Conservation (phyloP, 2,888 invertebrate species). For the Ephialtes manifestator region DNA sequence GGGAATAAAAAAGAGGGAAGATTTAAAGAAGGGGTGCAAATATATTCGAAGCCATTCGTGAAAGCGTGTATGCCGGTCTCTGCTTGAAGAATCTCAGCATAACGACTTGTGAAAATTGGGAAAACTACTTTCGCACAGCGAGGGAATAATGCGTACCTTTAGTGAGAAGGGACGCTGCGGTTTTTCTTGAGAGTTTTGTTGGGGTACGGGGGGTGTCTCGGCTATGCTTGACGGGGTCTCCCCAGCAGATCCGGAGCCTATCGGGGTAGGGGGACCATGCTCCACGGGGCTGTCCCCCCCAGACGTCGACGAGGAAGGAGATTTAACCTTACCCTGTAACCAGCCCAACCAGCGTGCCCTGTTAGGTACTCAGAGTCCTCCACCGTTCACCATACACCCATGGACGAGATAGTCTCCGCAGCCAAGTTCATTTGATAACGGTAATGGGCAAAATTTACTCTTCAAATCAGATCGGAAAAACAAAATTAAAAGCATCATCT, state of each 20-base stretch:
- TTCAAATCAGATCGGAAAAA: conserved; percentile 11
- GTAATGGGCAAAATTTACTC: conserved; percentile 16
- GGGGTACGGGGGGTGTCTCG: conserved; percentile 80
- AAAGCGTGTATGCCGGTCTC: conserved; percentile 57
- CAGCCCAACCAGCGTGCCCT: conserved; percentile 85
- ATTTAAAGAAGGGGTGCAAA: conserved; percentile 37
- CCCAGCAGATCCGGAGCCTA: conserved; percentile 83
- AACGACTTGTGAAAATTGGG: conserved; percentile 32
- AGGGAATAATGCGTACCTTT: conserved; percentile 86
- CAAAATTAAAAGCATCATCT: not conserved
- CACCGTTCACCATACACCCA: conserved; percentile 73
- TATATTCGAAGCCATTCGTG: conserved; percentile 66
- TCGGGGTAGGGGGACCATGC: conserved; percentile 82
- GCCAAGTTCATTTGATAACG: conserved; percentile 65
- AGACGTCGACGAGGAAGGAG: conserved; percentile 85
- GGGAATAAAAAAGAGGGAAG: conserved; percentile 13
- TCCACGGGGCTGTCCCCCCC: conserved; percentile 85
- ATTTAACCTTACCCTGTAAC: conserved; percentile 86
- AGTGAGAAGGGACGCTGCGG: conserved; percentile 88
- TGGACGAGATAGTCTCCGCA: conserved; percentile 64
- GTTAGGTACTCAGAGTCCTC: conserved; percentile 84
- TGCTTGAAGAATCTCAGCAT: conserved; percentile 54
- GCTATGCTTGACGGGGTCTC: conserved; percentile 80
- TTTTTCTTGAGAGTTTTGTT: conserved; percentile 85
- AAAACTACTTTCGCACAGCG: conserved; percentile 46